Evolutionary conservation across 2,113 vertebrate species (phyloP).

Genomic region (Spea bombifrons): DNA sequence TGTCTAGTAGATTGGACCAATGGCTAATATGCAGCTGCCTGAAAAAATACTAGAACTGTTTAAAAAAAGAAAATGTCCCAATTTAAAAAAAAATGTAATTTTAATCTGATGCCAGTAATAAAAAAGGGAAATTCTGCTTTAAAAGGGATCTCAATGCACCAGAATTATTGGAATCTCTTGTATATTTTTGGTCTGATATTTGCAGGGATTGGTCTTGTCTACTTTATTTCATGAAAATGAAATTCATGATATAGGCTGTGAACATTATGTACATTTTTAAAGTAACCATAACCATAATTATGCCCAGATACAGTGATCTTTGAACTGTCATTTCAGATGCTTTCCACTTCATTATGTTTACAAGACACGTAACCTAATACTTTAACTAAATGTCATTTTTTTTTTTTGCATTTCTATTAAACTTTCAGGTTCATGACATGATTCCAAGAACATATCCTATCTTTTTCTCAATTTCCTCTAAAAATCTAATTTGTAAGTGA

Average conservation of each 20-base stretch:
- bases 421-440: background rate
- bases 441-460: constrained; percentile 27
- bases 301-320: background rate
- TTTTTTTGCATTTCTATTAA: constrained; percentile 9
- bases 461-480: constrained; percentile 18
- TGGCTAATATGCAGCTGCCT: no score
- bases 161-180: no score
- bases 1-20: no score
- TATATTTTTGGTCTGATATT: no score
- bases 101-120: no score
- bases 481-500: constrained; percentile 27
- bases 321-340: constrained; percentile 24
- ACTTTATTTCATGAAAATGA: background rate
- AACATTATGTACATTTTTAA: background rate
- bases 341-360: constrained; percentile 13
- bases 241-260: background rate
- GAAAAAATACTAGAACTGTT: no score
- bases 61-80: no score
- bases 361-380: constrained; percentile 15
- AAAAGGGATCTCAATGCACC: no score
- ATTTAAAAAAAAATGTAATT: no score
- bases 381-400: constrained; percentile 8
- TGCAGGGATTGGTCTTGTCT: background rate
- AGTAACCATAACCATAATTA: background rate
- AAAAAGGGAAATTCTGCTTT: no score